Evolutionary conservation across 1,140 invertebrate species (phyloP).

Genomic region (Pachyrhynchus sulphureomaculatus): DNA sequence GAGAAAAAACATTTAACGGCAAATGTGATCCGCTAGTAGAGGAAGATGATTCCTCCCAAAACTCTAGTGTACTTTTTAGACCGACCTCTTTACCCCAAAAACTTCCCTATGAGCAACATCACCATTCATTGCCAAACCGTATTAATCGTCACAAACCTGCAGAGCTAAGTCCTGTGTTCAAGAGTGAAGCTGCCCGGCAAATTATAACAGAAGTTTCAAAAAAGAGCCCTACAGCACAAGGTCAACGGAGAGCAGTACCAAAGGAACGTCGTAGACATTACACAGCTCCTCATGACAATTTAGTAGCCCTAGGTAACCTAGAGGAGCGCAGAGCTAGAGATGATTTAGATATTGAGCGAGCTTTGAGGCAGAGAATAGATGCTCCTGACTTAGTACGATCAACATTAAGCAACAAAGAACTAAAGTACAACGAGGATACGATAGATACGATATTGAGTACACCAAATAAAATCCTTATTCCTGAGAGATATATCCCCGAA

Average conservation of each 20-base stretch:
- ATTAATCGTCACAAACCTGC: constrained; percentile 40
- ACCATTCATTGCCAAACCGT: constrained; percentile 28
- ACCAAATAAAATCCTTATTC: constrained; percentile 88
- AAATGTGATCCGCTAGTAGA: constrained; percentile 47
- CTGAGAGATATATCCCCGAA: constrained; percentile 88
- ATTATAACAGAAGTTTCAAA: constrained; percentile 81
- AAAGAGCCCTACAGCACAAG: constrained; percentile 47
- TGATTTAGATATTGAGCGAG: constrained; percentile 83
- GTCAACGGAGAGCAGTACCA: constrained; percentile 62
- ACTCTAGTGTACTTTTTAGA: constrained; percentile 39
- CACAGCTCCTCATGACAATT: constrained; percentile 71
- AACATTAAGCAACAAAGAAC: constrained; percentile 64
- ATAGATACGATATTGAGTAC: constrained; percentile 82
- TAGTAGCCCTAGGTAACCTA: constrained; percentile 42
- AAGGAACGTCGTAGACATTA: constrained; percentile 82
- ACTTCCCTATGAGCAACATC: constrained; percentile 25
- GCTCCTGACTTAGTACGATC: constrained; percentile 84
- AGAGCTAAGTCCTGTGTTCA: constrained; percentile 67
- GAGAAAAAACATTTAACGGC: constrained; percentile 53
- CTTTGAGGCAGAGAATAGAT: constrained; percentile 66
- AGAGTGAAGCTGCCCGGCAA: constrained; percentile 79
- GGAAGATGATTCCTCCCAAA: constrained; percentile 45
- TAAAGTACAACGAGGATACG: constrained; percentile 72
- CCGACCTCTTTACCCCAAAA: constrained; percentile 38
- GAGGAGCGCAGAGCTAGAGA: constrained; percentile 65